phyloP scores from a whole-genome alignment of 2,888 invertebrate genomes.

The Pterobdella sp. region DNA sequence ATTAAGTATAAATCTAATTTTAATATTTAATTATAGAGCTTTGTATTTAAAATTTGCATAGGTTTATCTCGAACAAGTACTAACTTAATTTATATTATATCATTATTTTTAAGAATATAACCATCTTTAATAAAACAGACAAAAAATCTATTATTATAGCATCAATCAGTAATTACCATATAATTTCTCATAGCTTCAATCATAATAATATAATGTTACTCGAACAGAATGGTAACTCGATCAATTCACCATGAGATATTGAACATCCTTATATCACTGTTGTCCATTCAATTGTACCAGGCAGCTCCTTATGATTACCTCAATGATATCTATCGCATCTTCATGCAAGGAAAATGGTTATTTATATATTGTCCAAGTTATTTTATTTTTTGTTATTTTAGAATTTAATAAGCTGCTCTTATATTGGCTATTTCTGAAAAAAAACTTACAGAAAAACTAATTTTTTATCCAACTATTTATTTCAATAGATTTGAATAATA shows the following conservation, averaged over 20 bases:
- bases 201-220: neutral
- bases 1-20: too few relatives aligned
- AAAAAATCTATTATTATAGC: neutral
- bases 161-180: neutral
- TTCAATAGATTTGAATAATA: too few relatives aligned
- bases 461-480: too few relatives aligned
- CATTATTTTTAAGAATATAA: too few relatives aligned
- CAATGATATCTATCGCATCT: constrained; percentile 61
- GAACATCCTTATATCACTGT: constrained; percentile 73
- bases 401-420: neutral
- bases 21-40: too few relatives aligned
- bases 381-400: neutral
- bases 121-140: too few relatives aligned
- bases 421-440: too few relatives aligned
- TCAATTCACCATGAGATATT: constrained; percentile 66
- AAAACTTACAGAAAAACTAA: too few relatives aligned
- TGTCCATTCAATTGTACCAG: constrained; percentile 68
- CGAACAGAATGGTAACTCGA: constrained; percentile 40
- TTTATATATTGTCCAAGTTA: neutral
- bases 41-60: too few relatives aligned
- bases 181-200: neutral
- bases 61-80: too few relatives aligned
- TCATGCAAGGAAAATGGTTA: constrained; percentile 49
- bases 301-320: constrained; percentile 60
- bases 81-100: too few relatives aligned